Base-by-base conservation (phyloP, 2,797 vertebrate species). In the Amblyopsis hoosieri region DNA sequence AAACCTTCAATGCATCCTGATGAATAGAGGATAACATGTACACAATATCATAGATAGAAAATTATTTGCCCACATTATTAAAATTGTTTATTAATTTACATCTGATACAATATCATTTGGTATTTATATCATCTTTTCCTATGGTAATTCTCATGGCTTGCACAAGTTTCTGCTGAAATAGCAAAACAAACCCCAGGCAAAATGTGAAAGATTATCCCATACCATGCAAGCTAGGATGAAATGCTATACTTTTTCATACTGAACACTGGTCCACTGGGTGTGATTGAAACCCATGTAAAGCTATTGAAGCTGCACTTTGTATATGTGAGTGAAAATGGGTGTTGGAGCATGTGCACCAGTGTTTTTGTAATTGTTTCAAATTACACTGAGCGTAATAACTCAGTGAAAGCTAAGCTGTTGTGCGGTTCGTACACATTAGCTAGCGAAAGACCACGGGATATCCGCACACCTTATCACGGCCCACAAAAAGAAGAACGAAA, bases 81-180 rank as follows among this genome's bases (percentile, higher is more conserved):
- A 84, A 85, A 85, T 83, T 71, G 81, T 86, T 90, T 85, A 90
- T 90, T 91, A 72, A 88, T 90, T 92, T 91, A 74, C 80, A 90
- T 90, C 86, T 81, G 87, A 88, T 86, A 84, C 75, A 84, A 76
- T 82, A 85, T 80, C 82, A 83, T 87, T 92, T 84, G 79, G 79
- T 85, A 70, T 90, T 89, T 88, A 85, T 87, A 87, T 80, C 77
- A 56, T 85, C 76, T 84, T 78, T 83, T 83, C 73, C 83, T 78
- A 84, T 89, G 85, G 87, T 91, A 91, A 93, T 92, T 92, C 91
- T 88, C 90, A 92, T 84, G 85, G 89, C 88, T 90, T 75, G 84
- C 90, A 90, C 89, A 93, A 92, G 85, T 93, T 92, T 92, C 88
- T 92, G 90, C 90, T 92, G 90, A 93, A 93, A 92, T 90, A 92